Evolutionary conservation across 2,113 vertebrate species (phyloP).

Genomic region (Ictalurus punctatus): DNA sequence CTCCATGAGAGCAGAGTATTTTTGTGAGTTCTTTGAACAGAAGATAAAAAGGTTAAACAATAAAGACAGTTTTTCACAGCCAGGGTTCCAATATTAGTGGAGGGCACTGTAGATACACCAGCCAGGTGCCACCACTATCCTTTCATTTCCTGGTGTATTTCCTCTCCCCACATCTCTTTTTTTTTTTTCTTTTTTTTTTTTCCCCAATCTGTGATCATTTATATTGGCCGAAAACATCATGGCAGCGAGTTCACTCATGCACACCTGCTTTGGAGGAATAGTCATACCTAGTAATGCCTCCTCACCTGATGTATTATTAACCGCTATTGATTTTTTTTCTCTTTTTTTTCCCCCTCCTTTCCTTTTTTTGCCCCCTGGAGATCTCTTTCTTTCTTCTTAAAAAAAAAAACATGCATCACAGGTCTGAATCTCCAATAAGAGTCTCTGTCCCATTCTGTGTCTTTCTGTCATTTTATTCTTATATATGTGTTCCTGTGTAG

Average conservation of each 20-base stretch:
- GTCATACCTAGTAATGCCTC: conserved; percentile 95
- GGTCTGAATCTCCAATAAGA: conserved; percentile 84
- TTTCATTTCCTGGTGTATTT: conserved; percentile 59
- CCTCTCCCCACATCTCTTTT: conserved; percentile 51
- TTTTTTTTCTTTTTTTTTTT: conserved; percentile 42
- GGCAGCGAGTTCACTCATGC: conserved; percentile 87
- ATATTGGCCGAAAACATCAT: conserved; percentile 83
- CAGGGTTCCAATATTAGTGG: too few relatives aligned
- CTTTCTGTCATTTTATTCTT: conserved; percentile 19
- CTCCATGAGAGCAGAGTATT: too few relatives aligned
- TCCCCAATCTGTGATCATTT: conserved; percentile 52
- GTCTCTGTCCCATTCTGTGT: conserved; percentile 32
- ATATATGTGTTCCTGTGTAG: conserved; percentile 30
- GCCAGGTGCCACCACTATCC: conserved; percentile 49
- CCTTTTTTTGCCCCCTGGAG: conserved; percentile 74
- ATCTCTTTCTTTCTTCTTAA: conserved; percentile 63
- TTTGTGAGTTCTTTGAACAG: too few relatives aligned
- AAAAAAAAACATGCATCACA: conserved; percentile 79
- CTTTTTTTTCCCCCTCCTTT: conserved; percentile 47
- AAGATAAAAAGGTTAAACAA: too few relatives aligned
- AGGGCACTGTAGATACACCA: neutral
- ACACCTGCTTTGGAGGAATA: conserved; percentile 83
- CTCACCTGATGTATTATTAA: conserved; percentile 99
- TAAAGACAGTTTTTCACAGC: too few relatives aligned
- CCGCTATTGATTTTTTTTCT: conserved; percentile 91